Percentiles rank a stretch among this genome's conserved stretches.
These are phyloP conservation scores for Acridotheres tristis DNA, from an alignment of 2,797 vertebrate species.

Conservation along the genomic window DNA sequence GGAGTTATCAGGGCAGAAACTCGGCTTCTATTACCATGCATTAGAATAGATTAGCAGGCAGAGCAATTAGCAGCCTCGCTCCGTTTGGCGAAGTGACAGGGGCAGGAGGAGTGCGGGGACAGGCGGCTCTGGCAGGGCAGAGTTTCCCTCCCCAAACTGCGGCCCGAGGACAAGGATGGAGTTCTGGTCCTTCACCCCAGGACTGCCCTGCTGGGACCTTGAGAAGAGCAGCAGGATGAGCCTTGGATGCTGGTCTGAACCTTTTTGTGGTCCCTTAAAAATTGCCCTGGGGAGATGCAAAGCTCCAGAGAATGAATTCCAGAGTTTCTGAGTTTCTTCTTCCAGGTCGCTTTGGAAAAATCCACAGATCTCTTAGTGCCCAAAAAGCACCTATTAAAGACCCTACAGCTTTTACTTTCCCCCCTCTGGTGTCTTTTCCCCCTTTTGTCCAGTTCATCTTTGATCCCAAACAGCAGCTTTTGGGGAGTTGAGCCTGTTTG, in stretches of 20 bases:
- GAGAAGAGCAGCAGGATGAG: not conserved
- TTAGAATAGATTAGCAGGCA: slow-evolving; percentile 74
- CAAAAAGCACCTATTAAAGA: not conserved
- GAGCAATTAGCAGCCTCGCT: slow-evolving; percentile 60
- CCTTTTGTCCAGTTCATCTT: accelerated
- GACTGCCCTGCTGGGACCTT: accelerated
- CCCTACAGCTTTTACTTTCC: not conserved
- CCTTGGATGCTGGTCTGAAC: not conserved
- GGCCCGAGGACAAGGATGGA: not conserved
- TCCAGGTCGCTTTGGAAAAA: not conserved
- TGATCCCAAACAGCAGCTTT: not conserved
- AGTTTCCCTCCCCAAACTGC: not conserved
- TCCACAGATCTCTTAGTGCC: not conserved
- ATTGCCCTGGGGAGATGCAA: not conserved
- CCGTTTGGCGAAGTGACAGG: not conserved
- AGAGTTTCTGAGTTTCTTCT: not conserved
- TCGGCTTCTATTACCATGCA: slow-evolving; percentile 71
- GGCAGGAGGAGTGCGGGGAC: not conserved
- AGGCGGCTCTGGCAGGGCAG: not conserved
- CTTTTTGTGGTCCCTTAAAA: not conserved
- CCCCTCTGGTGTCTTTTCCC: no score
- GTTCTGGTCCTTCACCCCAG: not conserved
- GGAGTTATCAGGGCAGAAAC: slow-evolving; percentile 67
- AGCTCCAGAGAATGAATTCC: not conserved
- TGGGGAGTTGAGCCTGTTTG: not conserved